Evolutionary conservation across 2,113 vertebrate genomes (phyloP), one percentile per base, ranked within the genome.

Genomic region (Macaca mulatta): DNA sequence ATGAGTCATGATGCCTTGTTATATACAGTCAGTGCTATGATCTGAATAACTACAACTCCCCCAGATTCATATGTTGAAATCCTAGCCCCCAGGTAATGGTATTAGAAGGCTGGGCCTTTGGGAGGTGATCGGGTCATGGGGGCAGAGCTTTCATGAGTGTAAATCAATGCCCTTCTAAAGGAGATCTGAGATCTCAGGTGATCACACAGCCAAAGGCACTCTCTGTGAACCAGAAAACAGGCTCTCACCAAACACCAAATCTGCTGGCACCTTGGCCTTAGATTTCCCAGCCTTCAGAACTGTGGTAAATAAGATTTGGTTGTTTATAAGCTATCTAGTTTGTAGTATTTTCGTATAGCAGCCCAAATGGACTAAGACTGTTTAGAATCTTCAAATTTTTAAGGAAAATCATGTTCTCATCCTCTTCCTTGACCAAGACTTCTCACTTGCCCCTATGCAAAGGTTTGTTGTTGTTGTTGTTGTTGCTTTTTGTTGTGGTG

Each of bases 381-480:
- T 80, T 30, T 32, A 85, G 35, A 74, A 74, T 94, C n/a, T 94
- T 87, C 61, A 75, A 16, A 75, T 45, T 64, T 88, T 94, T 84
- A 90, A 90, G 27, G 27, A 14, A 90, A 64, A 78, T 82, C 11
- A n/a, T 74, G 57, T 40, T 95, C 23, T 70, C 40, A 79, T 38
- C 14, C 22, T 70, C 61, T 93, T 81, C 20, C 23, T 40, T 94
- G 48, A 80, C 22, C 38, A 52, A 43, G 35, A 74, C 23, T 57
- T 89, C n/a, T 84, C 16, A 93, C 32, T 52, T 43, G 6, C 13
- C 74, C 23, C 13, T 79, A 70, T 30, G 12, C 61, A 12, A 64
- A 64, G 61, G 27, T 13, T 64, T 64, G 5, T 30, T 30, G 27
- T 13, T 30, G 27, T 12, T 5, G 11, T 61, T 25, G 8, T 52